Percentiles rank a stretch among this genome's conserved stretches.
phyloP scores from a whole-genome alignment of 2,797 vertebrate species.

The Amazona finschi region DNA sequence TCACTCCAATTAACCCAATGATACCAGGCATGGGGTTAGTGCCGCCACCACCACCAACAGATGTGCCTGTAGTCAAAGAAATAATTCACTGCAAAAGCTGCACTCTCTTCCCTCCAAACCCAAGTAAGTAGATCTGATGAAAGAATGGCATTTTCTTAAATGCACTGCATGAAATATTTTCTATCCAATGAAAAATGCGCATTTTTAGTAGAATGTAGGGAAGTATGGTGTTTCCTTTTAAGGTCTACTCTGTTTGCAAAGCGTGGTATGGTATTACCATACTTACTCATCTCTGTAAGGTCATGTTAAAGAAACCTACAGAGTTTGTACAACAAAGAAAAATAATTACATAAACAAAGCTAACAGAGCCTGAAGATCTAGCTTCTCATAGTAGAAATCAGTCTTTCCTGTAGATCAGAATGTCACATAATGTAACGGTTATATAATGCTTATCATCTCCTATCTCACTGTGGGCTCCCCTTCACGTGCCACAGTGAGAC shows the following conservation, averaged over 20 bases:
- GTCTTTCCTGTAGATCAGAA: not conserved
- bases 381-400: not conserved
- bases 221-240: not conserved
- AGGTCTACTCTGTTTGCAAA: not conserved
- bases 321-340: not conserved
- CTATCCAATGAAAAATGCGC: accelerated
- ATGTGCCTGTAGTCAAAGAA: slow-evolving; percentile 90
- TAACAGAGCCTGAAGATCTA: not conserved
- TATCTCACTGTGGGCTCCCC: not conserved
- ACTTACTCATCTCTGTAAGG: not conserved
- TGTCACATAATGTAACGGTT: not conserved
- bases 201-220: not conserved
- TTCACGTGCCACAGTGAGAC: not conserved
- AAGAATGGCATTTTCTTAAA: not conserved
- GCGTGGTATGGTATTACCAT: not conserved
- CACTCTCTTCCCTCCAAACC: slow-evolving; percentile 94
- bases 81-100: slow-evolving; percentile 96
- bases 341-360: not conserved
- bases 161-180: not conserved
- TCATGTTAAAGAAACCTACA: not conserved
- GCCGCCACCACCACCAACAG: slow-evolving; percentile 81
- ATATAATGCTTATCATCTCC: not conserved
- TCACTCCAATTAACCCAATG: slow-evolving; percentile 92
- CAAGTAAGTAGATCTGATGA: slow-evolving; percentile 82
- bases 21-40: slow-evolving; percentile 90